Percentiles rank a stretch among this genome's conserved stretches.
These are phyloP conservation scores for Myrmophylax atrothorax DNA, from an alignment of 2,113 vertebrate genomes.

Conservation along the genomic window DNA sequence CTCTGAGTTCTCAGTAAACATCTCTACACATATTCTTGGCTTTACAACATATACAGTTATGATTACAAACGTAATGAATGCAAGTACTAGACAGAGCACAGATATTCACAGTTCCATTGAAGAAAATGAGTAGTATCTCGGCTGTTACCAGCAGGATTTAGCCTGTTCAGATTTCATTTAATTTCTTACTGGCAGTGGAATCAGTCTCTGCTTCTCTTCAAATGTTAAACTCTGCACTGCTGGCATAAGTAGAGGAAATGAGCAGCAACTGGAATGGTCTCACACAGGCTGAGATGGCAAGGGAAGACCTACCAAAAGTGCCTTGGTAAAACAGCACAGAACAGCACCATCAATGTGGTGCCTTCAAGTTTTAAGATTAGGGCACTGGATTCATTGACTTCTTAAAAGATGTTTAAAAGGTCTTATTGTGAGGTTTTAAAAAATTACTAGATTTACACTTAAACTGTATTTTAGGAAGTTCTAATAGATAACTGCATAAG, in stretches of 20 bases:
- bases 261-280: not conserved
- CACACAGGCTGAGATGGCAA: not conserved
- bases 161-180: not conserved
- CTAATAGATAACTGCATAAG: not conserved
- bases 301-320: not conserved
- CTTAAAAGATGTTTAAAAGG: not conserved
- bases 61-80: not conserved
- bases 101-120: not conserved
- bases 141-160: not conserved
- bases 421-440: not conserved
- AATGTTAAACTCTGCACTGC: not conserved
- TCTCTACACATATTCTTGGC: not conserved
- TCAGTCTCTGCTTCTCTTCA: conserved; percentile 14
- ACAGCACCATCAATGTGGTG: not conserved
- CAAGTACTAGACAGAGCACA: not conserved
- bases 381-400: not conserved
- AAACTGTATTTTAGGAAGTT: not conserved
- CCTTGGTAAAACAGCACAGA: not conserved
- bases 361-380: not conserved
- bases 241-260: not conserved
- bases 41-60: not conserved
- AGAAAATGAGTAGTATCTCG: not conserved
- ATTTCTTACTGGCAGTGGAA: not conserved
- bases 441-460: not conserved
- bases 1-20: not conserved